Evolutionary conservation across 2,888 invertebrate species (phyloP).

Genomic region (Abrostola tripartita): DNA sequence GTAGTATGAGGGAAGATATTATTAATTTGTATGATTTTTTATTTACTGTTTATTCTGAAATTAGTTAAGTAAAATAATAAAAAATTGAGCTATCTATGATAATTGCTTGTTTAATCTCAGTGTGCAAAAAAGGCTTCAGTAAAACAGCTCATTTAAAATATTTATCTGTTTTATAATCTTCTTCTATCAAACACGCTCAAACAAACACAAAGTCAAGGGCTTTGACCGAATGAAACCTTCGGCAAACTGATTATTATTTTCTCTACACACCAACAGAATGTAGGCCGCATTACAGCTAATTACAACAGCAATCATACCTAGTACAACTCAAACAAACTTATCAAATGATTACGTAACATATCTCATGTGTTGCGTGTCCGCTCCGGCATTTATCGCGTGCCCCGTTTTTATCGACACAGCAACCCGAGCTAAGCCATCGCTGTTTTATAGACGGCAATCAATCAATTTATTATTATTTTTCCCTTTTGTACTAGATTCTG

Average conservation of each 20-base stretch:
- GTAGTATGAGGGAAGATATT: no score
- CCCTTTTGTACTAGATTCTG: constrained; percentile 27
- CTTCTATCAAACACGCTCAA: background rate
- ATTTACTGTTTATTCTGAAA: no score
- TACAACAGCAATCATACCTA: constrained; percentile 21
- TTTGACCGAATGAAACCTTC: background rate
- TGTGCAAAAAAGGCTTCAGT: no score
- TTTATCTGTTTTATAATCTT: no score
- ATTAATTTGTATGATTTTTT: no score
- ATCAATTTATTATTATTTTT: constrained; percentile 51
- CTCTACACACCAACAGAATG: background rate
- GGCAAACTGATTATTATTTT: no score
- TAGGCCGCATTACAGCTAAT: constrained; percentile 15
- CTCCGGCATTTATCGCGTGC: constrained; percentile 44
- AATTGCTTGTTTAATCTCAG: no score
- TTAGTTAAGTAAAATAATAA: no score
- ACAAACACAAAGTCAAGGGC: background rate
- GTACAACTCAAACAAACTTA: constrained; percentile 33
- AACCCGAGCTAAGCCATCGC: constrained; percentile 24
- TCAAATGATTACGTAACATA: constrained; percentile 49
- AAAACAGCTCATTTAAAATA: no score
- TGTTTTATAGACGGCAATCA: constrained; percentile 51
- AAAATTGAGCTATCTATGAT: no score
- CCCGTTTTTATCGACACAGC: constrained; percentile 52
- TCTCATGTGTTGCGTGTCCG: constrained; percentile 44